Base-by-base conservation (phyloP, 2,113 vertebrate genomes). In the Callithrix jacchus region DNA sequence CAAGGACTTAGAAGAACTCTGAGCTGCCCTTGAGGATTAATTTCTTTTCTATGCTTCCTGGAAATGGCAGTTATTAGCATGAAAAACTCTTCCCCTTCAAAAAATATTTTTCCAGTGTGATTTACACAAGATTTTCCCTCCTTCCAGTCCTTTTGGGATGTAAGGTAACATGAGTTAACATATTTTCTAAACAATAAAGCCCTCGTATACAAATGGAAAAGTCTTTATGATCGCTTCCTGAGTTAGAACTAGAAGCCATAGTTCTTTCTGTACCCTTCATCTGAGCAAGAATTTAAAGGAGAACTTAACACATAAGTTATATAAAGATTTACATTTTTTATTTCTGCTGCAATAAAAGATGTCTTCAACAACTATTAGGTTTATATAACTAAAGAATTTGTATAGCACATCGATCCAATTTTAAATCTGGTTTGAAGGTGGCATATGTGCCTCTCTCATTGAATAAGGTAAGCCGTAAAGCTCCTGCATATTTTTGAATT, bases 11-110 rank as follows among this genome's bases (percentile, higher is more conserved):
- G n/a, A 52, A 86, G 52, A 89, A 80, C 54, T 58, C 16, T 64
- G 9, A 61, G 14, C 35, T 52, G 13, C 17, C 35, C 35, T 89
- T 49, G n/a, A 80, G 8, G 61, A 64, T 64, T 64, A 27, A 64
- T 64, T 11, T 79, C 49, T 79, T 93, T 95, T 40, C 45, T 93
- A n/a, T 21, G 66, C 81, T 89, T 94, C 42, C 42, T 92, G 47
- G 68, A 95, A 96, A 83, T 79, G 23, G 10, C 13, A 56, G 27
- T 77, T 93, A 83, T 37, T 71, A 80, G 16, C 27, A 54, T 79
- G 27, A 89, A 25, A 93, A 6, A 76, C 6, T 66, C 23, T 84
- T 64, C 8, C 32, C 3, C 11, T 91, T 80, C 56, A 80, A 40
- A 30, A 79, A 92, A 89, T 92, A 66, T 66, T 73, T 94, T 95